Base-by-base conservation (phyloP, 30 jellyfish, hydroid and myxozoan genomes). In the Chironex yamaguchii region DNA sequence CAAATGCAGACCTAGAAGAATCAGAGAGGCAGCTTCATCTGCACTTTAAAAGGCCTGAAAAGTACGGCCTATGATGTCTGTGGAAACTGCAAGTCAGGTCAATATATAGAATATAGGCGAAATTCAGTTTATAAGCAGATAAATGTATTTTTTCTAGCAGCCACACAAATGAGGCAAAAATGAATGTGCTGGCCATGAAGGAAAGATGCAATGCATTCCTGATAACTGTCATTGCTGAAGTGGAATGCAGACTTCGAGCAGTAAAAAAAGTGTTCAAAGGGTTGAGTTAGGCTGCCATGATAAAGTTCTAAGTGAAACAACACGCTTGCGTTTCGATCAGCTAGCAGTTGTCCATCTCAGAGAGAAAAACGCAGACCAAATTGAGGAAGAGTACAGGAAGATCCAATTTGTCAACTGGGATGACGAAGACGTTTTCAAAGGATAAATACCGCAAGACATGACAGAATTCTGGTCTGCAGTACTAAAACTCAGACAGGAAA, bases 371-470 rank as follows among this genome's bases (percentile, higher is more conserved):
- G 70, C 58, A 36, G 49, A 48, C 22, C 14, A 42, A 35, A 76
- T 86, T 29, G 96, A 86, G 34, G 92, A 86, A 26, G 78, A 58
- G 84, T 86, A 86, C 63, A 49, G 92, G 63, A 86, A 86, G 67
- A 53, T 75, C 31, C 62, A 29, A 33, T 69, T 49, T 35, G 42
- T 30, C 21, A 50, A 74, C 68, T 74, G 87, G 87, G 51, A 74
- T 30, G 87, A 74, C 48, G 84, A 74, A 49, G 48, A 36, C 24
- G 85, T 48, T 17, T 74, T 74, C 68, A 74, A 9, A 27, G 84
- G 84, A 30, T 33, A 49, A 26, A 26, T 74, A 9, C 87, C 87
- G n/a, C 29, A 49, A 24, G 87, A 74, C 81, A 49, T 84, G 23
- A 22, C 24, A 49, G 23, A 36, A 62, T 74, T 74, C n/a, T n/a